These are phyloP conservation scores for Hippocampus kuda DNA, from an alignment of 2,797 vertebrate genomes.

Conservation along the genomic window DNA sequence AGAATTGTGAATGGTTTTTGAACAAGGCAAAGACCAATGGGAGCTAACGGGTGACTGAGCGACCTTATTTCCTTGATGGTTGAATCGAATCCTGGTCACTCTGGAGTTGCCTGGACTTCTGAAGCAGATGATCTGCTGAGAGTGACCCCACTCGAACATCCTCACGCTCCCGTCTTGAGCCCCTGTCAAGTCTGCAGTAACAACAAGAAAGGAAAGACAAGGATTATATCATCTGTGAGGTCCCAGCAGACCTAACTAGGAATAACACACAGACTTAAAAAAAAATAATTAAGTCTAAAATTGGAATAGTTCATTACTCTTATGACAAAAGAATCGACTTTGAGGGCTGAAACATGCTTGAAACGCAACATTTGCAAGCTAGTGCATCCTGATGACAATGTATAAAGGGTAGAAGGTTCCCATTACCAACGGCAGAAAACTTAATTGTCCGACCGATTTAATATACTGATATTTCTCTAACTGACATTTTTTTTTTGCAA, in stretches of 20 bases:
- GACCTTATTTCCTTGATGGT: constrained; percentile 97
- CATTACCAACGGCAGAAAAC: no score
- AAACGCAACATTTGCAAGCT: no score
- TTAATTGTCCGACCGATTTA: no score
- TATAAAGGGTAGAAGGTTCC: no score
- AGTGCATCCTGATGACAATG: no score
- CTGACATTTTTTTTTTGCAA: no score
- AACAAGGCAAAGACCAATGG: neutral
- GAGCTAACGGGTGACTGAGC: neutral
- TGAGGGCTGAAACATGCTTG: no score
- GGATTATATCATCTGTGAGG: neutral
- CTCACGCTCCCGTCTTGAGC: constrained; percentile 96
- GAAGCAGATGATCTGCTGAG: constrained; percentile 94
- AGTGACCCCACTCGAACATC: constrained; percentile 99
- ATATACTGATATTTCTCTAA: no score
- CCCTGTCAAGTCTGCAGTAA: constrained; percentile 81
- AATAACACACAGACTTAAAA: no score
- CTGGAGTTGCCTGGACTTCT: constrained; percentile 88
- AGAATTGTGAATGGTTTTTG: constrained; percentile 7
- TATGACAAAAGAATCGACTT: no score
- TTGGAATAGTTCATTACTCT: no score
- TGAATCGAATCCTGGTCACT: constrained; percentile 93
- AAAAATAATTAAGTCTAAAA: no score
- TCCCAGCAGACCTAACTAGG: neutral
- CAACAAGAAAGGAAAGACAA: neutral